A percentile compares a stretch with the other conserved stretches of the same genome.
Conservation (phyloP, 2,113 vertebrate genomes). For the Phalacrocorax brasilianus region DNA sequence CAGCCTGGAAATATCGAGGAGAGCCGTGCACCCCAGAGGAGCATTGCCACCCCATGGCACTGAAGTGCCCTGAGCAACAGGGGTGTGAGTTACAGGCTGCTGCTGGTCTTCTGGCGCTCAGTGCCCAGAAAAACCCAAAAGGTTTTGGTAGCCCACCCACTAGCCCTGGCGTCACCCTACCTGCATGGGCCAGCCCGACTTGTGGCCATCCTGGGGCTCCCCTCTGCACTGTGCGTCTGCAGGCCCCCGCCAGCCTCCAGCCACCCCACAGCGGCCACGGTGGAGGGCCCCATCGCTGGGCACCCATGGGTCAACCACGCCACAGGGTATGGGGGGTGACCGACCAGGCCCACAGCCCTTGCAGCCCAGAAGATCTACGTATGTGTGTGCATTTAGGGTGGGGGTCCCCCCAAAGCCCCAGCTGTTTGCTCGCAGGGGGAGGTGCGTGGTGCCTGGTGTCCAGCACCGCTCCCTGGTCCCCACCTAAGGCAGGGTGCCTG, state of each 20-base stretch:
- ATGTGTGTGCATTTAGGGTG: background rate
- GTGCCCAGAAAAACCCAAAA: background rate
- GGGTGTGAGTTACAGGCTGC: background rate
- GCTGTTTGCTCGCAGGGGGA: background rate
- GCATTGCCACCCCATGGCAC: accelerated
- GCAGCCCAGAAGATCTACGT: background rate
- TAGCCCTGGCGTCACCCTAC: background rate
- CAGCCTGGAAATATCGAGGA: background rate
- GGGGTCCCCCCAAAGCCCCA: background rate
- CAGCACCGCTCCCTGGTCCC: background rate
- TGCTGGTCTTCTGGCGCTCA: accelerated
- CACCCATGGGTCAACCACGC: background rate
- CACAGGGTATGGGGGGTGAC: accelerated
- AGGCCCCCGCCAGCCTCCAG: background rate
- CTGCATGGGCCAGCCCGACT: background rate
- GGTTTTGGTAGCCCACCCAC: background rate
- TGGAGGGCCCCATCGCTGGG: background rate
- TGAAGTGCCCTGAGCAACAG: accelerated
- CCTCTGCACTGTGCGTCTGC: background rate
- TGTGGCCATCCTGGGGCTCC: background rate
- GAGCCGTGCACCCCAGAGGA: background rate
- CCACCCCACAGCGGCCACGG: background rate
- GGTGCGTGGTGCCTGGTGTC: background rate
- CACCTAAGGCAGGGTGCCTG: background rate
- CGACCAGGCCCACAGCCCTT: background rate